These are phyloP conservation scores for Ptilonorhynchus violaceus DNA, from an alignment of 2,113 vertebrate species.

Conservation along the genomic window DNA sequence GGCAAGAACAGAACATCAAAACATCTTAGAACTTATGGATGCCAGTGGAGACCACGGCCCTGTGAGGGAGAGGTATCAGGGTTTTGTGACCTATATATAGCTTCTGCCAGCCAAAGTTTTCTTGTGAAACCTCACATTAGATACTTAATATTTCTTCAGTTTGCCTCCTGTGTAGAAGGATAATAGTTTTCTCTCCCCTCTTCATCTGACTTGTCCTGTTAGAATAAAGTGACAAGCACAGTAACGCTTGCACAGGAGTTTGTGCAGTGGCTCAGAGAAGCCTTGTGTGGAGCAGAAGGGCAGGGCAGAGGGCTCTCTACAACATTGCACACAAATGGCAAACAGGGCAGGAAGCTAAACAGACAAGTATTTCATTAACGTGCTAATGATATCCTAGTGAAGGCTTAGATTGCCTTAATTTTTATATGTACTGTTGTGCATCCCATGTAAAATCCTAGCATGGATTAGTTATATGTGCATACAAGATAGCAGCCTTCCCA, in stretches of 20 bases:
- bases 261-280: background rate
- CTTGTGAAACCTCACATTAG: background rate
- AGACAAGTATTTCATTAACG: background rate
- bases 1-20: background rate
- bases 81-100: background rate
- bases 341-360: background rate
- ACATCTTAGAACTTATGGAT: background rate
- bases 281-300: background rate
- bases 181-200: background rate
- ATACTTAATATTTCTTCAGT: background rate
- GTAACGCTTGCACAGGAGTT: background rate
- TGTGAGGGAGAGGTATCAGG: background rate
- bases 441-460: background rate
- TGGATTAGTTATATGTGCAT: background rate
- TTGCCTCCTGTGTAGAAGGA: background rate
- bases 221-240: background rate
- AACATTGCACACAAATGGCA: fast-evolving
- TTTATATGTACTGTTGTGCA: background rate
- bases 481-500: background rate
- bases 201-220: background rate
- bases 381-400: background rate
- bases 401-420: background rate
- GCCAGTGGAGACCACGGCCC: background rate
- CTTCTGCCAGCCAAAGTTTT: background rate
- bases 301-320: background rate